These are phyloP conservation scores for Arctia plantaginis DNA, from an alignment of 2,888 invertebrate species.

Conservation along the genomic window DNA sequence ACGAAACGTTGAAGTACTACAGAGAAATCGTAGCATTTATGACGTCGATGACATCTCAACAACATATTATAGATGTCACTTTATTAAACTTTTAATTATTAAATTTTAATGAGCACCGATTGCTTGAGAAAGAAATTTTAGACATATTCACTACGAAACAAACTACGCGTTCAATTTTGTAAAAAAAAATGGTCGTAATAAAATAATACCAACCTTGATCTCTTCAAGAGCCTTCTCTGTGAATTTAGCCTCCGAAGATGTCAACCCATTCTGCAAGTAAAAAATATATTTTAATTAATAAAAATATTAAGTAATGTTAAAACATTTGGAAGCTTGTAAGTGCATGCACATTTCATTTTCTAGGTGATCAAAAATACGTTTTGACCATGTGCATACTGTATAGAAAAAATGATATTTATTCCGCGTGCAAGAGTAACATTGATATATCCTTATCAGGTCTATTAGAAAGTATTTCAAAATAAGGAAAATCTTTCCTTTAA, in stretches of 20 bases:
- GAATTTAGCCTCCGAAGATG: constrained; percentile 73
- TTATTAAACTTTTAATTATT: too few species aligned
- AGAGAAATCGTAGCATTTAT: not conserved
- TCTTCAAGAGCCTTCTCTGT: constrained; percentile 81
- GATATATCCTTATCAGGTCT: not conserved
- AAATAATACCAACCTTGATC: constrained; percentile 72
- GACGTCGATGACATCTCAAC: not conserved
- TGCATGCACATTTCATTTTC: not conserved
- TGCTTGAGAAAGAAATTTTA: not conserved
- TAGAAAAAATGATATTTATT: too few species aligned
- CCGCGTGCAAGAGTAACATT: not conserved
- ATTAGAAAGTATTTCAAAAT: not conserved
- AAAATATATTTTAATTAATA: constrained; percentile 18
- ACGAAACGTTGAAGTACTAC: not conserved
- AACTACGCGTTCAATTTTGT: not conserved
- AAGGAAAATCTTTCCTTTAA: not conserved
- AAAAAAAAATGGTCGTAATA: not conserved
- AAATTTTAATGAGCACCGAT: not conserved
- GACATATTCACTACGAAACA: not conserved
- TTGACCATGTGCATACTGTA: too few species aligned
- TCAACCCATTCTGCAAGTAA: constrained; percentile 74
- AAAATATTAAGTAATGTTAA: not conserved
- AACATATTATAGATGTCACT: constrained; percentile 12
- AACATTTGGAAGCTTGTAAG: not conserved
- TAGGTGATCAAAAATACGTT: too few species aligned